Conservation (phyloP, 1,140 invertebrate species). For the Atta cephalotes region DNA sequence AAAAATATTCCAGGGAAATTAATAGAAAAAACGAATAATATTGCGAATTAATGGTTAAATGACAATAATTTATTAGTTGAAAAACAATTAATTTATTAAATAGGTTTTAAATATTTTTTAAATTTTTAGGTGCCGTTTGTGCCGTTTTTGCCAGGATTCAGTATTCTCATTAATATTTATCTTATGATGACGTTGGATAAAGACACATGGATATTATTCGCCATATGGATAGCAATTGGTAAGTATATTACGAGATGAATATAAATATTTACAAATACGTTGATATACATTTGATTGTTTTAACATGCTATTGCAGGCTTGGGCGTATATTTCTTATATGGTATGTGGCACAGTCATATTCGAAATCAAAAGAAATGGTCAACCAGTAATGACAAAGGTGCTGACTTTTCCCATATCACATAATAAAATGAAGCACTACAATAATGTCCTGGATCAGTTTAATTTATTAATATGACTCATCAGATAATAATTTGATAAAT, state of each 20-base stretch:
- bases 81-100: neutral
- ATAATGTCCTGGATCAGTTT: neutral
- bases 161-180: constrained; percentile 90
- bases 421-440: constrained; percentile 12
- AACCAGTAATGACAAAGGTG: neutral
- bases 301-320: constrained; percentile 65
- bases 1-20: neutral
- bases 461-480: constrained; percentile 15
- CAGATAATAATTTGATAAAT: neutral
- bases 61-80: too few species aligned
- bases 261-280: too few species aligned
- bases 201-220: constrained; percentile 90
- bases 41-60: neutral
- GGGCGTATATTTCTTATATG: constrained; percentile 78
- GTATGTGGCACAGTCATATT: constrained; percentile 76
- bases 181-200: constrained; percentile 89
- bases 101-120: neutral
- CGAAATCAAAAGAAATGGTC: neutral
- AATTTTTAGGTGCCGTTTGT: constrained; percentile 89
- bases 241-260: neutral
- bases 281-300: neutral
- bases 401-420: neutral
- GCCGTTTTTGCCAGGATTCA: constrained; percentile 89
- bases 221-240: constrained; percentile 87
- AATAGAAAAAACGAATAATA: neutral